Percentiles rank a stretch among this genome's conserved stretches.
Evolutionary conservation across 2,797 vertebrate genomes (phyloP).

Genomic region (Gouania willdenowi): DNA sequence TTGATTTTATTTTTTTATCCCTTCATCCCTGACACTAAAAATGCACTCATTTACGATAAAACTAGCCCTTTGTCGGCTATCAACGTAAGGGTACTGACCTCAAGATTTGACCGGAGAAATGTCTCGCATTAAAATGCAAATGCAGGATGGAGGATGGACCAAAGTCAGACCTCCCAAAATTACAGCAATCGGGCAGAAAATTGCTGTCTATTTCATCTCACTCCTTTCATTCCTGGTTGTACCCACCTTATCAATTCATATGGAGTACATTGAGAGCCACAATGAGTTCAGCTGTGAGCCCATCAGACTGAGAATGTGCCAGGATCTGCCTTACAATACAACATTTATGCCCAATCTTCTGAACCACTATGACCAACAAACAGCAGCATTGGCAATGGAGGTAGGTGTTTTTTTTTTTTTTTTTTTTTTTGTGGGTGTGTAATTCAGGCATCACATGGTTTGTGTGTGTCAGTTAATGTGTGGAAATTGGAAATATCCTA

Average conservation of each 20-base stretch:
- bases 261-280: slow-evolving; percentile 79
- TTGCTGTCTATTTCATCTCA: slow-evolving; percentile 11
- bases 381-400: slow-evolving; percentile 96
- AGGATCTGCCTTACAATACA: slow-evolving; percentile 94
- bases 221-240: slow-evolving; percentile 36
- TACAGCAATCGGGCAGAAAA: neutral
- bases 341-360: slow-evolving; percentile 99
- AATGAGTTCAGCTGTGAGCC: slow-evolving; percentile 95
- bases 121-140: slow-evolving; percentile 28
- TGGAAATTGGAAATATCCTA: slow-evolving; percentile 9
- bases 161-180: slow-evolving; percentile 21
- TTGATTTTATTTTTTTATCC: slow-evolving; percentile 10
- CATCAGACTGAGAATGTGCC: slow-evolving; percentile 94
- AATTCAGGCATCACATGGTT: neutral
- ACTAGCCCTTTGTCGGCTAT: neutral
- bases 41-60: slow-evolving; percentile 13
- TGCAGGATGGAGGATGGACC: slow-evolving; percentile 13
- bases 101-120: slow-evolving; percentile 26
- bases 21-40: slow-evolving; percentile 1
- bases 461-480: slow-evolving; percentile 1
- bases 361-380: slow-evolving; percentile 98
- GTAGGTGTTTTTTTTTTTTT: slow-evolving; percentile 78
- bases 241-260: slow-evolving; percentile 57
- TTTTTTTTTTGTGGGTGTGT: too few relatives aligned
- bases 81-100: slow-evolving; percentile 8